Conservation (phyloP, 2,888 invertebrate species). For the Cancer borealis region DNA sequence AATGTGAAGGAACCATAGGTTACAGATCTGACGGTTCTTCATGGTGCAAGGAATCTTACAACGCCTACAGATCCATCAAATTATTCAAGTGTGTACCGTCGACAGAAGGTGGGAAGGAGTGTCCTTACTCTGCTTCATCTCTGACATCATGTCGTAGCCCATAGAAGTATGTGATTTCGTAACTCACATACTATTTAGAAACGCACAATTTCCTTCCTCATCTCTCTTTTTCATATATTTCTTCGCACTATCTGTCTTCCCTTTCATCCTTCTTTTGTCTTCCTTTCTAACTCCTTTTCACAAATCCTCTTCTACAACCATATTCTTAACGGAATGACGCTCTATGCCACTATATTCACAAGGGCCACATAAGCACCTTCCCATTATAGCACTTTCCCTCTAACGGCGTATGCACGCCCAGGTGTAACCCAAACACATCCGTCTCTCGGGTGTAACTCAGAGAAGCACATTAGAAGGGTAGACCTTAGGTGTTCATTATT, state of each 20-base stretch:
- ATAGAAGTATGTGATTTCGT: neutral
- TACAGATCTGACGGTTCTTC: neutral
- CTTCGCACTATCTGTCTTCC: no score
- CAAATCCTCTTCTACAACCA: neutral
- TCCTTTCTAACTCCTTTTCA: neutral
- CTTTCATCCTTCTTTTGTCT: neutral
- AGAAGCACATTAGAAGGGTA: conserved; percentile 13
- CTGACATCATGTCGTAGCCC: neutral
- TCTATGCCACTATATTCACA: neutral
- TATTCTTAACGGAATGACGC: neutral
- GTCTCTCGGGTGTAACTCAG: conserved; percentile 23
- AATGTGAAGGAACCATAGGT: no score
- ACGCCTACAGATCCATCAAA: neutral
- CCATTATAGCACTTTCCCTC: neutral
- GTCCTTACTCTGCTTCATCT: neutral
- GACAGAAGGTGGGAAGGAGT: neutral
- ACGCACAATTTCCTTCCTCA: neutral
- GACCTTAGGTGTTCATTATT: conserved; percentile 31
- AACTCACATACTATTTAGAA: neutral
- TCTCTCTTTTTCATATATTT: no score
- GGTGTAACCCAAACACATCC: conserved; percentile 17
- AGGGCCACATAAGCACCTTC: neutral
- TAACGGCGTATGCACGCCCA: neutral
- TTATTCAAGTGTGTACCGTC: neutral
- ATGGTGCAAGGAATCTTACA: neutral